These are phyloP conservation scores for Cinclus mexicanus DNA, from an alignment of 2,113 vertebrate genomes.

Conservation along the genomic window DNA sequence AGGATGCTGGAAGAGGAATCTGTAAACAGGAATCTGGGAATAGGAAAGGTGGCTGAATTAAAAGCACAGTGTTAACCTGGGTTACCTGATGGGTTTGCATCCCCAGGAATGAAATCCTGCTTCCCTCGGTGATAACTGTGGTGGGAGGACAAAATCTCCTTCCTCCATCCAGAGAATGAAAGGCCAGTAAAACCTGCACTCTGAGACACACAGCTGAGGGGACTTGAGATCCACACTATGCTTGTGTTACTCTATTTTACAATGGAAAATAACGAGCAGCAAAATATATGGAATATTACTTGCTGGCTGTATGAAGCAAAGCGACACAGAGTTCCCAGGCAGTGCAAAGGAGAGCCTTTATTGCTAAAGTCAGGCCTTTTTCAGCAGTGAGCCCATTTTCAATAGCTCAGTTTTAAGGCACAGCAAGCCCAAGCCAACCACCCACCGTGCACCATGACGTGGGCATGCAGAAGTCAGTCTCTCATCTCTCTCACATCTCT, in stretches of 20 bases:
- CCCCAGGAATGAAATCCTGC: not conserved
- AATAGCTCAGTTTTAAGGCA: not conserved
- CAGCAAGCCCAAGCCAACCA: too few relatives aligned
- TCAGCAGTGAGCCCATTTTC: not conserved
- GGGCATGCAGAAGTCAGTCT: not conserved
- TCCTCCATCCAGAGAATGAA: not conserved
- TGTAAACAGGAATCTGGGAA: not conserved
- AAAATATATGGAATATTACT: not conserved
- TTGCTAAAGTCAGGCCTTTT: not conserved
- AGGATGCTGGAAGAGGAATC: not conserved
- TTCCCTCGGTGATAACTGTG: not conserved
- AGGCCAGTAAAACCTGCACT: not conserved
- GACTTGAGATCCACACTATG: too few relatives aligned
- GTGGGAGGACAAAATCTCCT: not conserved
- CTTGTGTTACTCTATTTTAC: not conserved
- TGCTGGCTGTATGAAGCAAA: not conserved
- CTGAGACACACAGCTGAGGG: not conserved
- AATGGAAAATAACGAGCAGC: not conserved
- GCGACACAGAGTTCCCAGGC: not conserved
- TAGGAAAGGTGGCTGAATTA: not conserved
- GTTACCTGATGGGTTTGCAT: not conserved
- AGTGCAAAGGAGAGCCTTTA: not conserved
- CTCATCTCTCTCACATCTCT: not conserved
- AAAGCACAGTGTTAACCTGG: not conserved
- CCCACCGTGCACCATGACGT: rapidly evolving